Base-by-base conservation (phyloP, 2,888 invertebrate species). In the Cartodere bifasciata region DNA sequence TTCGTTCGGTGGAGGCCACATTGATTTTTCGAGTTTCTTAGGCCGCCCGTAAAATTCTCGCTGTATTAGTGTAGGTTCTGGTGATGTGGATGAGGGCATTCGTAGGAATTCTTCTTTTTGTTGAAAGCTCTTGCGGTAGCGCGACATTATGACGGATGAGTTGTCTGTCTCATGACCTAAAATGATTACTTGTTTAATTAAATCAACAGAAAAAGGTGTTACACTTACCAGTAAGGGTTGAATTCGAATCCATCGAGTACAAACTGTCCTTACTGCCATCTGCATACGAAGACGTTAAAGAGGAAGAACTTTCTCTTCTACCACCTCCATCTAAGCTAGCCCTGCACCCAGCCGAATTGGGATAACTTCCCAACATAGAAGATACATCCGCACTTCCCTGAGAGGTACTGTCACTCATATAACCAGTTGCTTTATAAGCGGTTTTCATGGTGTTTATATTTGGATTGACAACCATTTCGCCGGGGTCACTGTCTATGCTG, bases 71-170 rank as follows among this genome's bases (percentile, higher is more conserved):
- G 41, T 36, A 11, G 42, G 38, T 25, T 46, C 45, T 29, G 66
- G 61, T 2, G 49, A 22, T 24, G 39, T 38, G 9, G 39, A 31
- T 4, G 43, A 75, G 3, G 82, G 80, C 43, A 81, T 68, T 53
- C 78, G 71, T 35, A 90, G 67, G 59, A 90, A 90, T 48, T 87
- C 87, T 56, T 88, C 87, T 57, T 88, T 88, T 53, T 87, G 84
- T 53, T 87, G 86, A 49, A 84, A 76, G 51, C 83, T 86, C 56
- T 82, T 83, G 44, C 83, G 71, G 55, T 85, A 67, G 61, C 83
- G 72, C 41, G 74, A 75, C 67, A 84, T 75, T 15, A 53, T 50
- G n/a, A n/a, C n/a, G 26, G 75, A 66, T 34, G 77, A 76, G 58
- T 80, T 79, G 55, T 78, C 77, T 40, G 73, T 65, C 45, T 75